Evolutionary conservation across 2,888 invertebrate genomes (phyloP).

Genomic region (Eristalinus aeneus): DNA sequence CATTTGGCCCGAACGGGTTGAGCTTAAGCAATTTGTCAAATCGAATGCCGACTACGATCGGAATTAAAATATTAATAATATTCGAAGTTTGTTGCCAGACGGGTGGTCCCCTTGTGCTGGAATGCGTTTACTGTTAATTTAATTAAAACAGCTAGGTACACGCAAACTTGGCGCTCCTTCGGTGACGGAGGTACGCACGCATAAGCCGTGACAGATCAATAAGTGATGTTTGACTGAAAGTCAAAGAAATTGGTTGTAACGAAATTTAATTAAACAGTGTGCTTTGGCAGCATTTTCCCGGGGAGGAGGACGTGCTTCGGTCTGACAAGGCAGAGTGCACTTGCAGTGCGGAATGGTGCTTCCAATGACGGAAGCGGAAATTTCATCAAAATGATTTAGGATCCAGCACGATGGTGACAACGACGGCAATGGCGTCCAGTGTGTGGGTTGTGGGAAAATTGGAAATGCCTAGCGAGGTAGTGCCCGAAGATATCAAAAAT

Average conservation of each 20-base stretch:
- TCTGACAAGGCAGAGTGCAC: conserved; percentile 13
- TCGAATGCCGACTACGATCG: conserved; percentile 63
- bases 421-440: background rate
- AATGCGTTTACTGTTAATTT: conserved; percentile 65
- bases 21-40: conserved; percentile 66
- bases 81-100: conserved; percentile 33
- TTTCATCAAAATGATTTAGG: conserved; percentile 64
- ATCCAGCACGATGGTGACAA: background rate
- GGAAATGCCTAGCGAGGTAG: conserved; percentile 11
- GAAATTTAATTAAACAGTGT: conserved; percentile 61
- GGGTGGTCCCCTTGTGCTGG: conserved; percentile 1
- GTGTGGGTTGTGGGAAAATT: background rate
- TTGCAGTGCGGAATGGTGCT: background rate
- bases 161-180: conserved; percentile 57
- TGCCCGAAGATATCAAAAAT: conserved; percentile 1
- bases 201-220: conserved; percentile 10
- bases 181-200: background rate
- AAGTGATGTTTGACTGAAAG: conserved; percentile 23
- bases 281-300: conserved; percentile 1
- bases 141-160: conserved; percentile 57
- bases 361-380: conserved; percentile 31
- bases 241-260: conserved; percentile 49
- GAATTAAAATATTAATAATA: conserved; percentile 68
- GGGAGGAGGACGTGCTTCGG: background rate
- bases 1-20: conserved; percentile 17